Evolutionary conservation across 2,113 vertebrate genomes (phyloP), one percentile per base, ranked within the genome.

Genomic region (Patagioenas fasciata): DNA sequence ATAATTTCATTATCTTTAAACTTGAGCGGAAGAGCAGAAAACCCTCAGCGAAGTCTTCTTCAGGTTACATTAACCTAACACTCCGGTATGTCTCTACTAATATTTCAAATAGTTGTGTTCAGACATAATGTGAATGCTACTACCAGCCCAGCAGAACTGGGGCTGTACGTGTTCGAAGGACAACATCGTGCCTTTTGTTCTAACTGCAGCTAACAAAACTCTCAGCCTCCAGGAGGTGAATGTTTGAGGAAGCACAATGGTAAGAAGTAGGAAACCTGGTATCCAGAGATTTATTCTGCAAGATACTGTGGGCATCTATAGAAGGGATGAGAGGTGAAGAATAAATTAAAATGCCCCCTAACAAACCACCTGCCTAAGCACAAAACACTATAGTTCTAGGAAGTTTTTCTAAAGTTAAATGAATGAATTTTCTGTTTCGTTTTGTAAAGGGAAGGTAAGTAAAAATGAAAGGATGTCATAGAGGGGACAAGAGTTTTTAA

Each of bases 161-260:
- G 16, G 15, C 50, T 69, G 21, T 8, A 16, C 13, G 7, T 66
- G 5, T 20, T 15, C 0, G 1, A 51, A 34, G 34, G 15, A 47
- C 18, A 50, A 1, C 16, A 23, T 11, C 0, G 1, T 61, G 50
- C 28, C 64, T 58, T 69, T 19, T 1, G 3, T 38, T 78, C 54
- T 34, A 36, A 16, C 23, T 53, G 44, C 34, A 51, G 29, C 18
- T 67, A n/a, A 73, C 32, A 47, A 53, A 82, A 14, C 6, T 26
- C 61, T 58, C 56, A n/a, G n/a, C 47, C 64, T 80, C 26, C 83
- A 38, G 34, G 50, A 57, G 38, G 29, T 32, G 32, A 56, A 42
- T 47, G 34, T 40, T 13, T 50, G n/a, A 74, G 28, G 51, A 62
- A 34, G 18, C 8, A 9, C 25, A 44, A 14, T 9, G 0, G 1